phyloP scores from a whole-genome alignment of 2,797 vertebrate genomes.

The Pagetopsis macropterus region DNA sequence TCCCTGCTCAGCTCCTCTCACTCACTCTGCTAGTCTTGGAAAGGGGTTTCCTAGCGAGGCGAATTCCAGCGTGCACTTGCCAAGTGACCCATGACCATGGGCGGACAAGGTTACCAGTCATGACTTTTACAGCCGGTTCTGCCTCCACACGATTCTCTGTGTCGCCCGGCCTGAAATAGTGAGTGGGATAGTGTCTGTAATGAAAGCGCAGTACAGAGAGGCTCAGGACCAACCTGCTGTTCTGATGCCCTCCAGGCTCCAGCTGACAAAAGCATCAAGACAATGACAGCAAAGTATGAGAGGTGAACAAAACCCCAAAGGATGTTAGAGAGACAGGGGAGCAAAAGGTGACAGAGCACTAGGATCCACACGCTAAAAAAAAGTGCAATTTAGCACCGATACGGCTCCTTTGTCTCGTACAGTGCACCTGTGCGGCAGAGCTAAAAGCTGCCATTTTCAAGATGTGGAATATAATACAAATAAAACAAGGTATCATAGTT shows the following conservation, averaged over 20 bases:
- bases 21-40: conserved; percentile 66
- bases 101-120: conserved; percentile 78
- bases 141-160: conserved; percentile 64
- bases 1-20: conserved; percentile 66
- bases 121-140: conserved; percentile 80
- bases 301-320: conserved; percentile 80
- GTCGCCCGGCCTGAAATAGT: conserved; percentile 74
- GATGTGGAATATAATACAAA: conserved; percentile 7
- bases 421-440: conserved; percentile 36
- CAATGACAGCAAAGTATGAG: conserved; percentile 95
- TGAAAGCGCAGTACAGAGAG: conserved; percentile 64
- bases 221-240: conserved; percentile 89
- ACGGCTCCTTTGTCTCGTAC: conserved; percentile 43
- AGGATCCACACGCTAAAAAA: conserved; percentile 63
- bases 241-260: conserved; percentile 90
- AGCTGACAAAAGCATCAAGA: conserved; percentile 95
- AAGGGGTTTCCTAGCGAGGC: conserved; percentile 82
- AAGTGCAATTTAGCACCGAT: conserved; percentile 68
- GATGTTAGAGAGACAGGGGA: conserved; percentile 67
- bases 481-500: conserved; percentile 1
- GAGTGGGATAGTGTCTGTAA: conserved; percentile 64
- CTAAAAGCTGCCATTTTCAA: conserved; percentile 14
- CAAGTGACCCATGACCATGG: conserved; percentile 83
- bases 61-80: conserved; percentile 81
- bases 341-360: conserved; percentile 72